A percentile compares a stretch with the other conserved stretches of the same genome.
Conservation (phyloP, 2,113 vertebrate genomes). For the Prionailurus bengalensis region DNA sequence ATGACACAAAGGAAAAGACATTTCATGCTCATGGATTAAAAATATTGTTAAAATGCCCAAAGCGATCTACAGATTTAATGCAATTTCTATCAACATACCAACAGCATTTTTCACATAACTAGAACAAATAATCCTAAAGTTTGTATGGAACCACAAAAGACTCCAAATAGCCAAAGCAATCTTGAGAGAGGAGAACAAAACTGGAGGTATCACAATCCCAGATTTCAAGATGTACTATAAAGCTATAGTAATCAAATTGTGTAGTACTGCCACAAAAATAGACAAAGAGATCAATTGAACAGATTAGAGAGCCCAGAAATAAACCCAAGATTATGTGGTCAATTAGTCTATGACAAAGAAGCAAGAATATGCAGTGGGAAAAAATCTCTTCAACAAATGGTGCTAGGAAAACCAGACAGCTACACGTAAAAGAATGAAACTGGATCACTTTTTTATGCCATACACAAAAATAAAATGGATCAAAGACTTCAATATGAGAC, state of each 20-base stretch:
- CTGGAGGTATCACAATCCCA: neutral
- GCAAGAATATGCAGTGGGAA: neutral
- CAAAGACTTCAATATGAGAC: neutral
- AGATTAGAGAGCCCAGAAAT: neutral
- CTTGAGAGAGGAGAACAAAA: neutral
- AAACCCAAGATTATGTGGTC: neutral
- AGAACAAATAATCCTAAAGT: too few relatives aligned
- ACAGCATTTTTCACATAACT: neutral
- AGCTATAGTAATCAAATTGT: neutral
- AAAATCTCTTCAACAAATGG: neutral
- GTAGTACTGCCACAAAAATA: neutral
- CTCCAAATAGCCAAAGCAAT: neutral
- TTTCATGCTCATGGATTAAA: neutral
- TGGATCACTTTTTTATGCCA: neutral
- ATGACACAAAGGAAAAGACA: neutral
- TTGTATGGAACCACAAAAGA: neutral
- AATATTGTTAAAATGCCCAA: neutral
- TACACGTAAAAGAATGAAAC: neutral
- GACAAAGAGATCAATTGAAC: neutral
- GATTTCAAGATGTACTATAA: neutral
- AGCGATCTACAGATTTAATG: neutral
- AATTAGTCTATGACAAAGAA: neutral
- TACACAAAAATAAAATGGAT: neutral
- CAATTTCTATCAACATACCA: neutral
- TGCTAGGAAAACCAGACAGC: neutral